A percentile compares a stretch with the other conserved stretches of the same genome.
phyloP scores from a whole-genome alignment of 2,113 vertebrate genomes.

The Apodemus sylvaticus region DNA sequence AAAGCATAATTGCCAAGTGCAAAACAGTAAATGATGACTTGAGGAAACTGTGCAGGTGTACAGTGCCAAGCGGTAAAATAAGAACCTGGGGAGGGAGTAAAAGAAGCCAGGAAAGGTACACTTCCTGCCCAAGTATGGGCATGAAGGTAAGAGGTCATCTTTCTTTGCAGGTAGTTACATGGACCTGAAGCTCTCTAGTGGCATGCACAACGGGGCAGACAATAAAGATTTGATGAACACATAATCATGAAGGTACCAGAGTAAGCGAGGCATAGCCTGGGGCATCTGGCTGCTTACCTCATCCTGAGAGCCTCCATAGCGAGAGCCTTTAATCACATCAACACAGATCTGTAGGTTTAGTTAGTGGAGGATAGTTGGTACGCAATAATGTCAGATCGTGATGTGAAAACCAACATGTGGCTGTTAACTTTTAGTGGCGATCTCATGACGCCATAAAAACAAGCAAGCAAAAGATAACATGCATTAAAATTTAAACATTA shows the following conservation, averaged over 20 bases:
- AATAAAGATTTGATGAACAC: background rate
- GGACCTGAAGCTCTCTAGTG: background rate
- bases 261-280: background rate
- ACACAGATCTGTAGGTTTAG: background rate
- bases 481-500: constrained; percentile 21
- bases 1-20: background rate
- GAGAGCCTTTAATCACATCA: background rate
- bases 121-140: constrained; percentile 47
- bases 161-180: background rate
- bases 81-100: background rate
- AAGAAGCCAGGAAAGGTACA: background rate
- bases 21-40: background rate
- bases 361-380: background rate
- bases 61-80: background rate
- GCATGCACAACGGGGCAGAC: background rate
- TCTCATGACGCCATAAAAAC: background rate
- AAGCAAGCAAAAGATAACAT: background rate
- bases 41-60: background rate
- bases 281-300: background rate
- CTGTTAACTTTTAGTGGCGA: constrained; percentile 42
- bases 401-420: background rate
- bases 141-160: constrained; percentile 9
- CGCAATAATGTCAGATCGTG: background rate
- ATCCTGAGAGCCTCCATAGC: background rate
- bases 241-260: background rate